Evolutionary conservation across 2,113 vertebrate species (phyloP), one percentile per base, ranked within the genome.

Genomic region (Talpa occidentalis): DNA sequence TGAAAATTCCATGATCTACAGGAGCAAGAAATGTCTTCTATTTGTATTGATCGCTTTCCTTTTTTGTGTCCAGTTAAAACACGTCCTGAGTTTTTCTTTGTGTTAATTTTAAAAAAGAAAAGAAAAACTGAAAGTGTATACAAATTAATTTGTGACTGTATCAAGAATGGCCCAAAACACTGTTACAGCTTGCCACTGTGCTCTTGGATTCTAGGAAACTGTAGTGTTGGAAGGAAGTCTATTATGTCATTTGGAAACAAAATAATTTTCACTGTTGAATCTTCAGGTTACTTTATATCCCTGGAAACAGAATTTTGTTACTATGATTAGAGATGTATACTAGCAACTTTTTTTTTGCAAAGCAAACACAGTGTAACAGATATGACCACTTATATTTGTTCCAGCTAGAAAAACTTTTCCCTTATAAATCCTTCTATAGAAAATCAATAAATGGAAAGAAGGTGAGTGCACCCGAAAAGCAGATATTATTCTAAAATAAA

Each of bases 161-260:
- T 49, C 8, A 49, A 89, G 12, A 86, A 83, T 52, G 15, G 60
- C 10, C 67, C 62, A 89, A 92, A 82, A 74, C 0, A 49, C 11
- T 44, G 47, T n/a, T 62, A 42, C 12, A 81, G n/a, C 28, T 70
- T 94, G 62, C 52, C 72, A 47, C 19, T 32, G 92, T 94, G 32
- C 64, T 15, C 7, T 54, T 91, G 2, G 69, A 47, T 30, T 95
- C 14, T 60, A 62, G 35, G 47, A n/a, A n/a, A 59, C 22, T 89
- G 24, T 94, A 89, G 22, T 49, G 21, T 89, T 76, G 80, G 82
- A 80, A 92, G 77, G 62, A 81, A 15, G 4, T 74, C 42, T 91
- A 9, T 21, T 49, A 42, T 80, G 59, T 69, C 22, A 93, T 73
- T 66, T 91, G 42, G 76, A 95, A 94, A 83, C 74, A 47, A 87